phyloP scores from a whole-genome alignment of 2,888 invertebrate genomes.

The Nephrotoma flavescens region DNA sequence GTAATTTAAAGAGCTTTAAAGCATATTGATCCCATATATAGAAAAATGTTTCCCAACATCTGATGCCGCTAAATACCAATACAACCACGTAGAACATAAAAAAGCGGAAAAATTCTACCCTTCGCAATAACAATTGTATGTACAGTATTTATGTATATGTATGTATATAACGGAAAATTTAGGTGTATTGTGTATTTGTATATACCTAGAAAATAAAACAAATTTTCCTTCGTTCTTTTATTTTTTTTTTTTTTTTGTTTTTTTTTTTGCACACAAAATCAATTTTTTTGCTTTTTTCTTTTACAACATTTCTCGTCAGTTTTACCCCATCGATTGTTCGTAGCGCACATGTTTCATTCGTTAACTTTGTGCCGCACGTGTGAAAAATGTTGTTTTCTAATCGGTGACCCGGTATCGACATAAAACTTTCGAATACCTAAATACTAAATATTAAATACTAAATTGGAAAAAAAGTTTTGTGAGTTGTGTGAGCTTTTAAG shows the following conservation, averaged over 20 bases:
- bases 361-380: background rate
- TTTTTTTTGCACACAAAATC: background rate
- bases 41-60: background rate
- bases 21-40: background rate
- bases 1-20: background rate
- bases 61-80: background rate
- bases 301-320: background rate
- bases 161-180: background rate
- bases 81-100: background rate
- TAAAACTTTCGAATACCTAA: background rate
- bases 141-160: background rate
- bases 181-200: background rate
- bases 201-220: background rate
- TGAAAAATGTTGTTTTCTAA: background rate
- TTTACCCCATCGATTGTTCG: background rate
- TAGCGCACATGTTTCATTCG: background rate
- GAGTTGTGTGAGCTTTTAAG: background rate
- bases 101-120: background rate
- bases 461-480: background rate
- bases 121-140: background rate
- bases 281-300: background rate
- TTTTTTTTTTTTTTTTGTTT: background rate
- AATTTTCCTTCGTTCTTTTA: background rate
- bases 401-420: background rate
- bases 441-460: background rate